Percentiles rank a stretch among this genome's conserved stretches.
phyloP scores from a whole-genome alignment of 2,888 invertebrate species.

The Diplazon laetatorius region DNA sequence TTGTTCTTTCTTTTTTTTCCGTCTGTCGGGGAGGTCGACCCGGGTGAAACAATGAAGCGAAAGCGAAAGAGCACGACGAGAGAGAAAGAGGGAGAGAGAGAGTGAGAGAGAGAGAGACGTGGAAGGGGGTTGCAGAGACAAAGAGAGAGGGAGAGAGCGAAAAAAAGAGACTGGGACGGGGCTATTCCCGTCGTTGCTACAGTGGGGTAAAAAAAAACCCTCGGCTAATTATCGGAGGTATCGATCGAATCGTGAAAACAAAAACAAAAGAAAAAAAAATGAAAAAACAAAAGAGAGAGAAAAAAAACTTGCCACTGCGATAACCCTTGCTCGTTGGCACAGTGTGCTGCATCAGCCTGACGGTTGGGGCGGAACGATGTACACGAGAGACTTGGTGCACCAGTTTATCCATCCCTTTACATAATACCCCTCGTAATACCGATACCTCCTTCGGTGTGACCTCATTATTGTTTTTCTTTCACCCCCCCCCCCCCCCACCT shows the following conservation, averaged over 20 bases:
- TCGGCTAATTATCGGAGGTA: slow-evolving; percentile 69
- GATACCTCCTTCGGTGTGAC: slow-evolving; percentile 46
- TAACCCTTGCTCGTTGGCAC: slow-evolving; percentile 61
- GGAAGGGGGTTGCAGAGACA: too few species aligned
- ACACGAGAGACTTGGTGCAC: slow-evolving; percentile 17
- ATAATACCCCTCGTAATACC: slow-evolving; percentile 14
- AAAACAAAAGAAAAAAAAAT: too few species aligned
- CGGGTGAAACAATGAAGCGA: slow-evolving; percentile 61
- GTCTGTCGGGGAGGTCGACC: slow-evolving; percentile 21
- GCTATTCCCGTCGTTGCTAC: slow-evolving; percentile 55
- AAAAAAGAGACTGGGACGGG: slow-evolving; percentile 21
- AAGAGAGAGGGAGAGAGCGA: slow-evolving; percentile 14
- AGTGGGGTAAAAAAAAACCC: slow-evolving; percentile 60
- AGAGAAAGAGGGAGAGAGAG: too few species aligned
- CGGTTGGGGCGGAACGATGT: slow-evolving; percentile 4
- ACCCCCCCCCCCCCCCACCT: too few species aligned
- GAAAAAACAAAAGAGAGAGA: too few species aligned
- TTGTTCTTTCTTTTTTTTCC: slow-evolving; percentile 24
- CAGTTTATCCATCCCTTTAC: slow-evolving; percentile 16
- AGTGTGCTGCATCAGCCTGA: slow-evolving; percentile 47
- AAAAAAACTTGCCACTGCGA: too few species aligned
- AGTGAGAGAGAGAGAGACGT: too few species aligned
- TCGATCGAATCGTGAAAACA: slow-evolving; percentile 66
- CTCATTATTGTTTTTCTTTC: slow-evolving; percentile 34
- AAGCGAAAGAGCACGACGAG: slow-evolving; percentile 36